Percentiles rank a stretch among this genome's conserved stretches.
These are phyloP conservation scores for Hemistola chrysoprasaria DNA, from an alignment of 2,888 invertebrate species.

Conservation along the genomic window DNA sequence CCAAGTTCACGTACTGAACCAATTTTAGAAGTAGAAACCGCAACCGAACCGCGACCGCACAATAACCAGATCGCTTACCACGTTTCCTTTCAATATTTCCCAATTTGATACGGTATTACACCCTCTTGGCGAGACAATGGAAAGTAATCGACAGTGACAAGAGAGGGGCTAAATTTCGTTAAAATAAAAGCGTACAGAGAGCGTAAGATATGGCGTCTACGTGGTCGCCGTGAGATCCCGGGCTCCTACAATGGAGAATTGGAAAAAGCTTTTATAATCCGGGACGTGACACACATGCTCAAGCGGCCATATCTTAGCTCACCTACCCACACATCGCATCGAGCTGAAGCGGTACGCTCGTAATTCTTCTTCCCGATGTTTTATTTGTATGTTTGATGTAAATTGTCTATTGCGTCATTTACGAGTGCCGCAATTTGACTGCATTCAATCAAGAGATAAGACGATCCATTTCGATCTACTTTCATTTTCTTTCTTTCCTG, in stretches of 20 bases:
- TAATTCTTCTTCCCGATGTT: conserved; percentile 54
- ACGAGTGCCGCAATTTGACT: conserved; percentile 6
- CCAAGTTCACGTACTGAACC: too few species aligned
- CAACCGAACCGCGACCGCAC: conserved; percentile 43
- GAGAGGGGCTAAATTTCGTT: conserved; percentile 78
- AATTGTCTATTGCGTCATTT: conserved; percentile 19
- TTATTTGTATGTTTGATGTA: conserved; percentile 37
- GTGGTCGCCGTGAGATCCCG: conserved; percentile 73
- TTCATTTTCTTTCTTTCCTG: background rate
- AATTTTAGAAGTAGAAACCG: conserved; percentile 10
- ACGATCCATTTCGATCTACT: background rate
- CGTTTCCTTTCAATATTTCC: conserved; percentile 79
- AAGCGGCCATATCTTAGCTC: conserved; percentile 55
- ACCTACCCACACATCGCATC: conserved; percentile 36
- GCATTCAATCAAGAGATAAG: conserved; percentile 3
- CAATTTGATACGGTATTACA: conserved; percentile 73
- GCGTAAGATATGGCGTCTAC: conserved; percentile 80
- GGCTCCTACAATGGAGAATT: conserved; percentile 78
- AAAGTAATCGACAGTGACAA: conserved; percentile 77
- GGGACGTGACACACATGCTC: conserved; percentile 77
- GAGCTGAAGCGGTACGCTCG: conserved; percentile 28
- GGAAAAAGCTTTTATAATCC: conserved; percentile 83
- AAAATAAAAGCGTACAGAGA: conserved; percentile 80
- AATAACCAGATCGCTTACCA: conserved; percentile 65
- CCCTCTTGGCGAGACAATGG: conserved; percentile 69